Base-by-base conservation (phyloP, 2,797 vertebrate species). In the Echiichthys vipera region DNA sequence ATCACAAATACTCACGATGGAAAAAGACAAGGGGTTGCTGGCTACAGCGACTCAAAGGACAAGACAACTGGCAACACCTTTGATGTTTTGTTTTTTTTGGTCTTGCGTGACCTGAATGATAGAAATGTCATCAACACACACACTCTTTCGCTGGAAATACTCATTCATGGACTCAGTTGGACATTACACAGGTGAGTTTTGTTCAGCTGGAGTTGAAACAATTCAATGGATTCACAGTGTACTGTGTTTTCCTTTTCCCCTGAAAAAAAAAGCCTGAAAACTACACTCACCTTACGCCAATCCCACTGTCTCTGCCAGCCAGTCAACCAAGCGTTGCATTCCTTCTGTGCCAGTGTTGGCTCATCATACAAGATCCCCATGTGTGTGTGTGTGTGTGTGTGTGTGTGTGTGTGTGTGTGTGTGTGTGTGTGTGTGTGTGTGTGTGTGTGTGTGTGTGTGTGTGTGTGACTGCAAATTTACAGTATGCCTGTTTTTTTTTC, bases 261-360 rank as follows among this genome's bases (percentile, higher is more conserved):
- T 40, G 45, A 40, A 81, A 81, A n/a, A 80, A 63, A 71, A 72
- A 72, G 53, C 15, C 47, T 27, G 17, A 62, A 68, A 77, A 59
- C 36, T 58, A 65, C 47, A 49, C 66, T 80, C 55, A 57, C 43
- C 20, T 77, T 58, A 43, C 15, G 39, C 72, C 80, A 84, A 71
- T 74, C 58, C 71, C 34, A 62, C 20, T 29, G 54, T 77, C 13
- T 69, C 78, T 81, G 67, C 81, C 78, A 78, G 67, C n/a, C 78
- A 72, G 65, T 64, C 65, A 67, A 53, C 78, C 57, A 61, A 81
- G 57, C 37, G 7, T 46, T 51, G 66, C 69, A 74, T 73, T 78
- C 80, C 73, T 54, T 63, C 45, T 74, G 75, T 53, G 78, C 49
- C 54, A 73, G 46, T 46, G 54, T 64, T 77, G 83, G 75, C 74